Evolutionary conservation across 2,113 vertebrate genomes (phyloP).

Genomic region (Reinhardtius hippoglossoides): DNA sequence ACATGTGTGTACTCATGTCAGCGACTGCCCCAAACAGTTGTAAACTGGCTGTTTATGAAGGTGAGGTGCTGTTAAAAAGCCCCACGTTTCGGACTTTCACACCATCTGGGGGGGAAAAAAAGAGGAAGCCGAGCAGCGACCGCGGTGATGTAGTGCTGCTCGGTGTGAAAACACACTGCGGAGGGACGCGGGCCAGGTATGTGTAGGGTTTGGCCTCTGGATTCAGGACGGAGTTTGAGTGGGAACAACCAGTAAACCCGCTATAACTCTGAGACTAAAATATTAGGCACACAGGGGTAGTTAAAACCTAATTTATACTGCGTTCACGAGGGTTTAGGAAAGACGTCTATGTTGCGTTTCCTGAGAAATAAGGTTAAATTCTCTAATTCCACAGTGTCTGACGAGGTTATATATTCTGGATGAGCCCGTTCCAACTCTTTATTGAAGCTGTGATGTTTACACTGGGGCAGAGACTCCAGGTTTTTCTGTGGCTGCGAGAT

Average conservation of each 20-base stretch:
- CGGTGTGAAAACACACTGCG: neutral
- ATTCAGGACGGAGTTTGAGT: slow-evolving; percentile 11
- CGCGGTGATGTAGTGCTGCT: slow-evolving; percentile 5
- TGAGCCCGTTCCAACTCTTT: neutral
- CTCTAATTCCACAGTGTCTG: neutral
- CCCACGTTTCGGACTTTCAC: slow-evolving; percentile 67
- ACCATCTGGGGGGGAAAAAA: slow-evolving; percentile 55
- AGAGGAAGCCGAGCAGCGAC: neutral
- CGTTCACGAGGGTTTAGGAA: neutral
- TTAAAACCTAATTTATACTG: slow-evolving; percentile 2
- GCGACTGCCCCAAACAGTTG: slow-evolving; percentile 74
- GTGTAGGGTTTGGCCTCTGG: slow-evolving; percentile 19
- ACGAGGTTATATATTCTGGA: neutral
- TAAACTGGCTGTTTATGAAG: slow-evolving; percentile 81
- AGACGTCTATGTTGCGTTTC: neutral
- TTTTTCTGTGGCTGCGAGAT: neutral
- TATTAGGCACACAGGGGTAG: neutral
- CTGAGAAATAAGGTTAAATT: neutral
- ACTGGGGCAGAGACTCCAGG: neutral
- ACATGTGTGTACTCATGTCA: slow-evolving; percentile 79
- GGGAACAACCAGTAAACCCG: slow-evolving; percentile 17
- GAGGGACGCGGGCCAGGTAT: slow-evolving; percentile 15
- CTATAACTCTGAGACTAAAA: slow-evolving; percentile 1
- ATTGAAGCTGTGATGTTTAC: slow-evolving; percentile 6
- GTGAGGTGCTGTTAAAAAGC: slow-evolving; percentile 69